phyloP scores from a whole-genome alignment of 2,888 invertebrate species.

The Phyllotreta striolata region DNA sequence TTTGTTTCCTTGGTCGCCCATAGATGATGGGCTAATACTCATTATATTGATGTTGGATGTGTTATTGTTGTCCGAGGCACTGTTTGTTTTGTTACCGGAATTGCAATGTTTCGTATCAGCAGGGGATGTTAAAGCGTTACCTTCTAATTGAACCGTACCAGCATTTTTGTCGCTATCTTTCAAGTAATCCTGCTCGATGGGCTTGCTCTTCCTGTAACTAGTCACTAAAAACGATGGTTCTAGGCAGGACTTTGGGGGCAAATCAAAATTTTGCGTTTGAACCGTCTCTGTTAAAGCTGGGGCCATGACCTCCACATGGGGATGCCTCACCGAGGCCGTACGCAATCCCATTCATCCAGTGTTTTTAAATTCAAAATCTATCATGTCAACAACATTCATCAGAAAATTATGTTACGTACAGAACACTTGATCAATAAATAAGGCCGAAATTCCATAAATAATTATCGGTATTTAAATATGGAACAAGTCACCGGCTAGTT shows the following conservation, averaged over 20 bases:
- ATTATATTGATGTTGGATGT: conserved; percentile 55
- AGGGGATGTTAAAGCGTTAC: conserved; percentile 42
- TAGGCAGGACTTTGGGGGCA: conserved; percentile 54
- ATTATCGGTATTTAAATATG: conserved; percentile 34
- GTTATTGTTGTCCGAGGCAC: conserved; percentile 53
- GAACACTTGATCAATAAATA: conserved; percentile 46
- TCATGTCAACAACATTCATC: conserved; percentile 48
- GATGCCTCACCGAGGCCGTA: conserved; percentile 66
- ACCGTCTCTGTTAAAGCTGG: conserved; percentile 87
- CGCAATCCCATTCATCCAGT: conserved; percentile 64
- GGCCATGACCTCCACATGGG: conserved; percentile 85
- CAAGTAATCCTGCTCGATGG: conserved; percentile 42
- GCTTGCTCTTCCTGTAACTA: conserved; percentile 50
- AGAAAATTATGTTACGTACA: conserved; percentile 40
- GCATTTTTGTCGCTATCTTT: conserved; percentile 39
- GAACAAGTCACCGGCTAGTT: conserved; percentile 55
- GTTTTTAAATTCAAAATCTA: conserved; percentile 51
- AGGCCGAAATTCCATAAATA: conserved; percentile 41
- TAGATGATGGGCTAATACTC: conserved; percentile 65
- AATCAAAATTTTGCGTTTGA: conserved; percentile 63
- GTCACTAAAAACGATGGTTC: conserved; percentile 53
- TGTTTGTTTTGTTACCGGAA: conserved; percentile 44
- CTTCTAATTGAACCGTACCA: conserved; percentile 41
- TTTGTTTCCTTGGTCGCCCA: conserved; percentile 65
- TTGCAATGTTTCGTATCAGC: conserved; percentile 52